Base-by-base conservation (phyloP, 37 sponge, comb jelly and placozoan genomes). In the Corticium candelabrum region DNA sequence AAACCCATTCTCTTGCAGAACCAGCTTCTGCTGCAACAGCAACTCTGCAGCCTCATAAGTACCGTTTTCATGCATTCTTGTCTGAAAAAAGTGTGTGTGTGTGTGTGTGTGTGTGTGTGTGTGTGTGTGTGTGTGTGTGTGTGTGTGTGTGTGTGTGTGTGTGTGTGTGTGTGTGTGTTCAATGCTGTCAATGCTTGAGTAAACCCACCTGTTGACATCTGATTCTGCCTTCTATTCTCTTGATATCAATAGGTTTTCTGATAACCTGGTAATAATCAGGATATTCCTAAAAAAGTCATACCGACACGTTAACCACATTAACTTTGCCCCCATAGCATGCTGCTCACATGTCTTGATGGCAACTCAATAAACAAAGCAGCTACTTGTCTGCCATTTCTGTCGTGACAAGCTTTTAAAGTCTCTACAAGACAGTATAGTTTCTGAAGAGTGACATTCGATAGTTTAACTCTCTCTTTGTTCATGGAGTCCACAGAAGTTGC, bases 241-340 rank as follows among this genome's bases (percentile, higher is more conserved):
- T 38, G 40, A 90, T 78, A 69, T 87, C 86, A 4, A 90, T 79
- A 2, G 85, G 79, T 68, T 78, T 84, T 81, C 78, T 87, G 38
- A 93, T 85, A 35, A 90, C 86, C 30, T 84, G 32, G 67, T 82
- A 79, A 77, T 88, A 93, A 68, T 90, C 5, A 70, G 73, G 73
- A 15, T 70, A 70, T 32, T 35, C 73, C 73, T 70, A 32, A 30
- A 4, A 70, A 15, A 21, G 11, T 11, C 5, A 11, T 43, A 43
- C 11, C 56, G 11, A 11, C 56, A 43, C 56, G 11, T n/a, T n/a
- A n/a, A n/a, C n/a, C n/a, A n/a, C n/a, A n/a, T n/a, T n/a, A n/a
- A n/a, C n/a, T n/a, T n/a, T n/a, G n/a, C n/a, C n/a, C n/a, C n/a
- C n/a, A n/a, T n/a, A n/a, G 62, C 15, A 50, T 50, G 21, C 11